phyloP scores from a whole-genome alignment of 2,888 invertebrate genomes.

The Andrena flavipes region DNA sequence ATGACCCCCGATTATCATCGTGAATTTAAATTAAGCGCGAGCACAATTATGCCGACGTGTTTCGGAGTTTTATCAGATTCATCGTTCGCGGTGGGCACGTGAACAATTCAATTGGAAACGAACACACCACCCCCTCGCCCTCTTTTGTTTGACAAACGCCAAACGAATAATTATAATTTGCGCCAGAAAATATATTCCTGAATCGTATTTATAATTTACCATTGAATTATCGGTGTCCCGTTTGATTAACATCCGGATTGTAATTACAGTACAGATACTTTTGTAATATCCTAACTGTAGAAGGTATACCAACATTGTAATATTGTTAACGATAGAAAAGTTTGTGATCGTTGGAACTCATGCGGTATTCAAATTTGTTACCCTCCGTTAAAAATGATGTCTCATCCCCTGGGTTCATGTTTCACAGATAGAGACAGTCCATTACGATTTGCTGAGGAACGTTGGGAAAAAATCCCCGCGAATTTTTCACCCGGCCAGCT shows the following conservation, averaged over 20 bases:
- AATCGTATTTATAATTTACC: slow-evolving; percentile 27
- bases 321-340: not conserved
- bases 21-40: slow-evolving; percentile 64
- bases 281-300: not conserved
- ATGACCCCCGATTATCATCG: slow-evolving; percentile 69
- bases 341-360: not conserved
- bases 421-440: slow-evolving; percentile 14
- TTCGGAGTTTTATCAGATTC: slow-evolving; percentile 60
- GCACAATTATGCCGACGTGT: slow-evolving; percentile 54
- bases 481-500: slow-evolving; percentile 73
- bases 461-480: slow-evolving; percentile 59
- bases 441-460: slow-evolving; percentile 30
- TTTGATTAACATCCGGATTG: slow-evolving; percentile 1
- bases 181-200: slow-evolving; percentile 2
- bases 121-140: slow-evolving; percentile 24
- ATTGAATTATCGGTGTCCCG: slow-evolving; percentile 6
- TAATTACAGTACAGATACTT: not conserved
- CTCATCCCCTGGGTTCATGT: not conserved
- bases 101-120: slow-evolving; percentile 61
- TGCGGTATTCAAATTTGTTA: not conserved
- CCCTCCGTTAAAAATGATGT: not conserved
- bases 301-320: not conserved
- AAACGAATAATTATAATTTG: slow-evolving; percentile 54
- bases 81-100: slow-evolving; percentile 37
- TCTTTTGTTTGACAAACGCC: slow-evolving; percentile 47